Evolutionary conservation across 2,113 vertebrate species (phyloP).

Genomic region (Gila orcuttii): DNA sequence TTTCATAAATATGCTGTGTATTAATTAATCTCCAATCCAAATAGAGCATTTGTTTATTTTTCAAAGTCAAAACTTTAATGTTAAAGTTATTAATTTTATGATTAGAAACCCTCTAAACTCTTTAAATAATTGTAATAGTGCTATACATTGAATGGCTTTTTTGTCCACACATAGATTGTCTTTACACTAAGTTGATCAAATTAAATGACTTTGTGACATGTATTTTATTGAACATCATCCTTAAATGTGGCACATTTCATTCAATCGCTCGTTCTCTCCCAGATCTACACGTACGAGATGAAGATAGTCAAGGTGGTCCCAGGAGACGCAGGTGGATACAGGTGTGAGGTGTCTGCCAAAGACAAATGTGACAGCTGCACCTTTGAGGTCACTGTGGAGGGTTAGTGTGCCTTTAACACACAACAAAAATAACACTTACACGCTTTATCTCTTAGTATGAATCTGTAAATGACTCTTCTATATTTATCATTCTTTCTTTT

Average conservation of each 20-base stretch:
- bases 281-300: constrained; percentile 87
- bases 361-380: constrained; percentile 85
- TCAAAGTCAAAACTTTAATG: neutral
- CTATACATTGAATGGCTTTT: neutral
- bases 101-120: neutral
- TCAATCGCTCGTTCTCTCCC: neutral
- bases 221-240: neutral
- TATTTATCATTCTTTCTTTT: constrained; percentile 43
- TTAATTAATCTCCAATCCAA: neutral
- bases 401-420: constrained; percentile 66
- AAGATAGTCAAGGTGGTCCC: constrained; percentile 77
- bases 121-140: neutral
- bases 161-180: neutral
- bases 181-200: neutral
- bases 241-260: neutral
- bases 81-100: neutral
- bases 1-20: neutral
- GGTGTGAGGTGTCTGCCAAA: constrained; percentile 85
- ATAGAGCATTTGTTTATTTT: neutral
- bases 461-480: constrained; percentile 21
- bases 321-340: constrained; percentile 83
- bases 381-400: constrained; percentile 83
- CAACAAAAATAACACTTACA: constrained; percentile 11
- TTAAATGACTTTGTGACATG: neutral
- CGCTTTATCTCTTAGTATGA: neutral